Evolutionary conservation across 2,113 vertebrate species (phyloP).

Genomic region (Pseudopodoces humilis): DNA sequence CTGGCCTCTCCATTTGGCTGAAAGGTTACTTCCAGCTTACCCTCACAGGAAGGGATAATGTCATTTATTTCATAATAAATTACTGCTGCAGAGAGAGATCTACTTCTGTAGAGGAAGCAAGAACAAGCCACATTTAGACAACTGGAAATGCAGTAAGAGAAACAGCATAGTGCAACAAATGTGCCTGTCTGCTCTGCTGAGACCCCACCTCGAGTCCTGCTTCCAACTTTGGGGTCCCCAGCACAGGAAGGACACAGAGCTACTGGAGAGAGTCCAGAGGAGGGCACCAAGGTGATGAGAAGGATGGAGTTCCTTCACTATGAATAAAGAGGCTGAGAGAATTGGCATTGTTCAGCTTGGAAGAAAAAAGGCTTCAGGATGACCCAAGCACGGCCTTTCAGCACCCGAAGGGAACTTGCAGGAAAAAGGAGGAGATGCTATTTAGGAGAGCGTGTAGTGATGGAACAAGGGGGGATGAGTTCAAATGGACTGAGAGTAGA

Average conservation of each 20-base stretch:
- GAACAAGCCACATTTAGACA: not conserved
- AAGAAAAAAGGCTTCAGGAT: not conserved
- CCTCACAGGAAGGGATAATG: not conserved
- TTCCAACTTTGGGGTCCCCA: not conserved
- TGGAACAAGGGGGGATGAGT: not conserved
- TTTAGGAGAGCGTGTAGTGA: not conserved
- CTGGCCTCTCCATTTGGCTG: not conserved
- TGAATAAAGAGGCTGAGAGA: not conserved
- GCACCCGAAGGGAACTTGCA: not conserved
- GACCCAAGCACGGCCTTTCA: fast-evolving
- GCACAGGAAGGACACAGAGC: not conserved
- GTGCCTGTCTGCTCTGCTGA: not conserved
- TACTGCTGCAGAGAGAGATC: not conserved
- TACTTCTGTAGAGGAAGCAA: not conserved
- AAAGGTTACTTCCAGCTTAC: not conserved
- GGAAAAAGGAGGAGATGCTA: not conserved
- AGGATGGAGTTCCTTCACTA: not conserved
- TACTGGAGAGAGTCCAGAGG: not conserved
- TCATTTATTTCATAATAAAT: not conserved
- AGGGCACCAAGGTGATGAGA: not conserved
- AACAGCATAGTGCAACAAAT: fast-evolving
- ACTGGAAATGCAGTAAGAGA: not conserved
- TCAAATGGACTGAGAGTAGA: fast-evolving
- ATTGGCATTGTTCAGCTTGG: not conserved
- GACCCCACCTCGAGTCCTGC: not conserved